A percentile compares a stretch with the other conserved stretches of the same genome.
phyloP scores from a whole-genome alignment of 2,113 vertebrate genomes.

The Odobenus rosmarus region DNA sequence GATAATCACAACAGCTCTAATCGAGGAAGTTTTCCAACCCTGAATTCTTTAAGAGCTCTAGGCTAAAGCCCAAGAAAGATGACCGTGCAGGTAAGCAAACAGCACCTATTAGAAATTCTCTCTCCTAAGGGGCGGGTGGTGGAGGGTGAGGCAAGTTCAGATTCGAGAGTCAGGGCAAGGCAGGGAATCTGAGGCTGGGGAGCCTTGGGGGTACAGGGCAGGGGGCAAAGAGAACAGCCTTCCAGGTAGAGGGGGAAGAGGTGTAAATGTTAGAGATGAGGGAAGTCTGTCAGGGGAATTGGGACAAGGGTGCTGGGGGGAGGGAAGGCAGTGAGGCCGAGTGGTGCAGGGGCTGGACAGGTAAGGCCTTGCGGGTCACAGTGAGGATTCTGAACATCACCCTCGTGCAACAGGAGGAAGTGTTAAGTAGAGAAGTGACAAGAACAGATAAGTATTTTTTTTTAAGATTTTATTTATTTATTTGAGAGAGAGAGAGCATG shows the following conservation, averaged over 20 bases:
- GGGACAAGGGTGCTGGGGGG: background rate
- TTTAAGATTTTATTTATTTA: no score
- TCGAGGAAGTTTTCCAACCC: background rate
- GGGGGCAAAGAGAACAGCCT: background rate
- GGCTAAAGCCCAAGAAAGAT: background rate
- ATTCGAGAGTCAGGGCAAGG: background rate
- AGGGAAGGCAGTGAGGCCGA: rapidly evolving
- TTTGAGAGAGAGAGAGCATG: no score
- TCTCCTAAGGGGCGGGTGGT: background rate
- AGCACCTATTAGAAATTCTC: background rate
- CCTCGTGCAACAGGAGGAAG: background rate
- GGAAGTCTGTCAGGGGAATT: background rate
- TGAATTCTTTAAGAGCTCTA: background rate
- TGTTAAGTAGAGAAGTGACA: constrained; percentile 28
- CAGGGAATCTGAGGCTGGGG: background rate
- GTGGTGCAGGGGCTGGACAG: background rate
- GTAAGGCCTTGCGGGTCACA: background rate
- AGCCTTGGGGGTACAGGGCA: no score
- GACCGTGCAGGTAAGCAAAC: background rate
- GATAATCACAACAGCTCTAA: background rate
- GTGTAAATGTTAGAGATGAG: background rate
- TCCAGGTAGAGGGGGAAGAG: background rate
- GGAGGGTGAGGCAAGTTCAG: background rate
- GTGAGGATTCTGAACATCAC: background rate
- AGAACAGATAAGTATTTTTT: background rate